These are phyloP conservation scores for Tyrannus savana DNA, from an alignment of 2,113 vertebrate species.

Conservation along the genomic window DNA sequence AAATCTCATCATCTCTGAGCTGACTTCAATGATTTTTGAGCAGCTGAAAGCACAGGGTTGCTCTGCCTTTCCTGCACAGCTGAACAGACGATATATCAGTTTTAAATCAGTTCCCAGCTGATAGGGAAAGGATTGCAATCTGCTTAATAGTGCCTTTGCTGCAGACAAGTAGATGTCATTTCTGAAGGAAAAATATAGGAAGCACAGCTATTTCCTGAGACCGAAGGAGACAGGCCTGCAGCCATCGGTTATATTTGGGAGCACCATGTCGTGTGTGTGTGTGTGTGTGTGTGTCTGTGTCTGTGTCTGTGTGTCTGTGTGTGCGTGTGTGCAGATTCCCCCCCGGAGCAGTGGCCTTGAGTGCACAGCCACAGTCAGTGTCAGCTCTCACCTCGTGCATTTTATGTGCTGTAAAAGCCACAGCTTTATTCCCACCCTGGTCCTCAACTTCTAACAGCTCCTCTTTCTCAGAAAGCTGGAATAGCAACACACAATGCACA, in stretches of 20 bases:
- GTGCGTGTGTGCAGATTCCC: background rate
- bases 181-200: background rate
- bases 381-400: background rate
- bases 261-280: fast-evolving
- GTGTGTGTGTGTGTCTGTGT: background rate
- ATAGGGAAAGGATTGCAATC: background rate
- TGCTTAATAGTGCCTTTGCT: background rate
- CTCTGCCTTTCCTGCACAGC: background rate
- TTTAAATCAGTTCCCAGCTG: background rate
- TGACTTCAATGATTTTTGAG: background rate
- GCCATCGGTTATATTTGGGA: fast-evolving
- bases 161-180: background rate
- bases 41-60: background rate
- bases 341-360: background rate
- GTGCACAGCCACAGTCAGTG: background rate
- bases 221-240: background rate
- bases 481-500: conserved; percentile 52
- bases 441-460: background rate
- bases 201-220: background rate
- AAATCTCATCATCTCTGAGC: background rate
- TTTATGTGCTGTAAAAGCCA: background rate
- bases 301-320: background rate
- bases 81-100: background rate
- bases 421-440: background rate
- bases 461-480: background rate